Evolutionary conservation across 2,888 invertebrate species (phyloP).

Genomic region (Hemithea aestivaria): DNA sequence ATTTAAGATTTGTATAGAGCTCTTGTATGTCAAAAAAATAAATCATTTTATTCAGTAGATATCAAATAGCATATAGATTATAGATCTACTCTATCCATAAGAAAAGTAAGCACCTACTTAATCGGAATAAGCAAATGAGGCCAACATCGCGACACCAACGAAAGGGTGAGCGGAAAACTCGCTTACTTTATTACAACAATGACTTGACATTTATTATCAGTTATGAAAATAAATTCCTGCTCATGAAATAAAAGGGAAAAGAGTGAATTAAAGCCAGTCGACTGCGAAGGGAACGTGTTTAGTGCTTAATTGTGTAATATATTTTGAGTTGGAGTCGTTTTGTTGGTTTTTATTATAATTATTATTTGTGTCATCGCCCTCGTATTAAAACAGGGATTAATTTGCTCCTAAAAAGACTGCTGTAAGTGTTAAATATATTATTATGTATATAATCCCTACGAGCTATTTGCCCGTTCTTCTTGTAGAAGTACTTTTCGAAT

Average conservation of each 20-base stretch:
- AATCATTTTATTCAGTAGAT: no score
- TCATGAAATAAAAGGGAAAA: constrained; percentile 57
- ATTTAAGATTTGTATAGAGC: no score
- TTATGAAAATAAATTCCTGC: constrained; percentile 67
- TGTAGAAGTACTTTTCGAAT: no score
- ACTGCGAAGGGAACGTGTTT: constrained; percentile 47
- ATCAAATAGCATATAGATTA: no score
- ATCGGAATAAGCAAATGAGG: constrained; percentile 2
- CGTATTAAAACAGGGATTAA: constrained; percentile 9
- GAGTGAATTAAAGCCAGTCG: constrained; percentile 54
- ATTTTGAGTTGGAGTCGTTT: constrained; percentile 45
- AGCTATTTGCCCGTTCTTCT: no score
- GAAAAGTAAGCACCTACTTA: no score
- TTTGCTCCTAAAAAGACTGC: no score
- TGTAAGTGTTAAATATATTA: no score
- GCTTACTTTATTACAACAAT: constrained; percentile 67
- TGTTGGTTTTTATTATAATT: constrained; percentile 55
- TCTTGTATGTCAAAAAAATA: background rate
- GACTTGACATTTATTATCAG: constrained; percentile 71
- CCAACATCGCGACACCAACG: constrained; percentile 28
- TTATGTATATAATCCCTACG: no score
- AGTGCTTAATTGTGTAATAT: constrained; percentile 57
- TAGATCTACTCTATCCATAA: no score
- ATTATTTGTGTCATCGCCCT: constrained; percentile 43
- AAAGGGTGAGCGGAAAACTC: constrained; percentile 43